Base-by-base conservation (phyloP, 2,888 invertebrate genomes). In the Erebia epiphron region DNA sequence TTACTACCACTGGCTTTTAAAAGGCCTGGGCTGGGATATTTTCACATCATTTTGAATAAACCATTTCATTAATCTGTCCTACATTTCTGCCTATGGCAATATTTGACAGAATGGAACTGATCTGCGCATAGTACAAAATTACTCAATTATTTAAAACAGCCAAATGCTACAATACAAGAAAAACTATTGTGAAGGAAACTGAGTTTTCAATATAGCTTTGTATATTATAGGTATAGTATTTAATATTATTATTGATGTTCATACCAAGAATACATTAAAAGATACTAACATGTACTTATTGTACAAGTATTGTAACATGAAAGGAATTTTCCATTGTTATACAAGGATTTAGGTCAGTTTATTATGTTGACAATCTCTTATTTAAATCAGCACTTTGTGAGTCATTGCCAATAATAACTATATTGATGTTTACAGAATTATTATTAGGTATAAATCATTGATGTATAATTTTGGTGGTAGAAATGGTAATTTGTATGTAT, bases 281-380 rank as follows among this genome's bases (percentile, higher is more conserved):
- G 16, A 54, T 41, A 52, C 52, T n/a, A 18, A 16, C 11, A 54
- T 35, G 41, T 41, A 26, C 35, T 64, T 60, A 16, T 9, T 4
- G n/a, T n/a, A n/a, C n/a, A n/a, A n/a, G n/a, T 35, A 41, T 21
- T 54, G 64, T 54, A 64, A 41, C 52, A 50, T 21, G 52, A 71
- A 72, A 68, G 68, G 64, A 63, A 66, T 67, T 67, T 70, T 72
- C 66, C 68, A 72, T 70, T 72, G 67, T 75, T 54, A 52, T 35
- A 65, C 50, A 70, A 57, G 70, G 71, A 76, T 73, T 70, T 70
- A 74, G 73, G 74, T 72, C 71, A 75, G 69, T 56, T 66, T 64
- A 46, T 62, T 68, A 61, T 67, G 54, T 75, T 74, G 68, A 70
- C 70, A 69, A 21, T 50, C 16, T 67, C 62, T 68, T 64, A 64